Evolutionary conservation across 1,140 invertebrate genomes (phyloP).

Genomic region (Prorops nasuta): DNA sequence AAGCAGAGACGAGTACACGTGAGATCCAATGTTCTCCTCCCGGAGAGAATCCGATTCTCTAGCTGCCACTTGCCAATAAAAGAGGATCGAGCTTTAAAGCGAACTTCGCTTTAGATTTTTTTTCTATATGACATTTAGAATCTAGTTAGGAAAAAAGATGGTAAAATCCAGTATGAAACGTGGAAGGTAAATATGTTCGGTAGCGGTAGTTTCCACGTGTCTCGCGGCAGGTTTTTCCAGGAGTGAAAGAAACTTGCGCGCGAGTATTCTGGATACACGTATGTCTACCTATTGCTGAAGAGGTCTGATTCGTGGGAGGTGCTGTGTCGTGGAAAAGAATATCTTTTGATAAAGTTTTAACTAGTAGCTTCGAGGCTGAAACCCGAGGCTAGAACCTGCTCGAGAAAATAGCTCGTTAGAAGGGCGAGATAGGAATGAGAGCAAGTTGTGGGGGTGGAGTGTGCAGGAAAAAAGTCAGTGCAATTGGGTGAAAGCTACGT

Average conservation of each 20-base stretch:
- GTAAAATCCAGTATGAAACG: not conserved
- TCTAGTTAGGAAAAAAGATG: not conserved
- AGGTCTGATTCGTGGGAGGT: not conserved
- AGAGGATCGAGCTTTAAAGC: too few species aligned
- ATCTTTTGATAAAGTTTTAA: conserved; percentile 20
- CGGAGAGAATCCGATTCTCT: too few species aligned
- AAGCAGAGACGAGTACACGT: not conserved
- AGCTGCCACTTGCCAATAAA: too few species aligned
- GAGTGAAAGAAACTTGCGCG: too few species aligned
- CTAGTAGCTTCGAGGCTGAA: conserved; percentile 1
- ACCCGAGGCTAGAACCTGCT: conserved; percentile 1
- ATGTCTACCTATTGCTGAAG: not conserved
- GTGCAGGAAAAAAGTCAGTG: too few species aligned
- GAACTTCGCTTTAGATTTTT: too few species aligned
- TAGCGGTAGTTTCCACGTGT: not conserved
- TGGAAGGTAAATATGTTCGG: not conserved
- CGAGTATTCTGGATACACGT: not conserved
- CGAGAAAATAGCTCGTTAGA: conserved; percentile 24
- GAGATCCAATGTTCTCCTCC: too few species aligned
- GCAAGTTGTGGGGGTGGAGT: not conserved
- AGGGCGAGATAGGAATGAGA: conserved; percentile 14
- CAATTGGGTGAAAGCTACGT: too few species aligned
- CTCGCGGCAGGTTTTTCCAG: too few species aligned
- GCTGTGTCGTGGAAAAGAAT: conserved; percentile 1
- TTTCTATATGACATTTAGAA: not conserved